Percentiles rank a stretch among this genome's conserved stretches.
These are phyloP conservation scores for Brotogeris chrysoptera DNA, from an alignment of 2,797 vertebrate species.

Conservation along the genomic window DNA sequence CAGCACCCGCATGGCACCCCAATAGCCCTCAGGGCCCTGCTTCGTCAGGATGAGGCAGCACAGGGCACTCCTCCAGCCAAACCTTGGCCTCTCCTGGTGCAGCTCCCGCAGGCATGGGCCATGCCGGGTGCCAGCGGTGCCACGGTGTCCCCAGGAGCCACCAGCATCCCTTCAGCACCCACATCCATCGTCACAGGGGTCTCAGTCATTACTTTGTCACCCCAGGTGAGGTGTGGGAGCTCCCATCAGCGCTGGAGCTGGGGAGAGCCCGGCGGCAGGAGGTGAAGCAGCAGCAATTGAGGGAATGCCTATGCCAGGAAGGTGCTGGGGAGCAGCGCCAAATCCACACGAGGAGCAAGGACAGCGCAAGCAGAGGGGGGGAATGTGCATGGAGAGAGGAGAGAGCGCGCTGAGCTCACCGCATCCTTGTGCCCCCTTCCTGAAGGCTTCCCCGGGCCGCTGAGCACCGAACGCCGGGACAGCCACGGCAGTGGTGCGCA, in stretches of 20 bases:
- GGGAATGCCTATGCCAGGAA: constrained; percentile 26
- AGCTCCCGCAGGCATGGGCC: rapidly evolving
- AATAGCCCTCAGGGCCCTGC: background rate
- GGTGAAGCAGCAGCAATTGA: background rate
- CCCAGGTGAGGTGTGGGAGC: background rate
- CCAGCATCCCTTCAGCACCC: background rate
- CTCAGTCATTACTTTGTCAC: rapidly evolving
- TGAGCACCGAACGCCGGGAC: rapidly evolving
- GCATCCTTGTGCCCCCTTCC: background rate
- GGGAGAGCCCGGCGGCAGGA: background rate
- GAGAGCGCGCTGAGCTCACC: background rate
- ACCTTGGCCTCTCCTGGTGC: background rate
- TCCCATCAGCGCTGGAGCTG: background rate
- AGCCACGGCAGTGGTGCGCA: rapidly evolving
- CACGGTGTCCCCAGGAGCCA: background rate
- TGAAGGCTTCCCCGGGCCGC: background rate
- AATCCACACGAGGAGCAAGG: constrained; percentile 5
- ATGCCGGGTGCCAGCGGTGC: background rate
- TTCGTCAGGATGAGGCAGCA: background rate
- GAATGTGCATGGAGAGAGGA: background rate
- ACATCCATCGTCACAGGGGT: rapidly evolving
- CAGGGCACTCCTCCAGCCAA: background rate
- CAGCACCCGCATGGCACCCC: background rate
- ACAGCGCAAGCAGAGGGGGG: background rate
- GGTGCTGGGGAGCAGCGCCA: constrained; percentile 17